Percentiles rank a stretch among this genome's conserved stretches.
Evolutionary conservation across 1,140 invertebrate species (phyloP).

Genomic region (Trypoxylus dichotomus): DNA sequence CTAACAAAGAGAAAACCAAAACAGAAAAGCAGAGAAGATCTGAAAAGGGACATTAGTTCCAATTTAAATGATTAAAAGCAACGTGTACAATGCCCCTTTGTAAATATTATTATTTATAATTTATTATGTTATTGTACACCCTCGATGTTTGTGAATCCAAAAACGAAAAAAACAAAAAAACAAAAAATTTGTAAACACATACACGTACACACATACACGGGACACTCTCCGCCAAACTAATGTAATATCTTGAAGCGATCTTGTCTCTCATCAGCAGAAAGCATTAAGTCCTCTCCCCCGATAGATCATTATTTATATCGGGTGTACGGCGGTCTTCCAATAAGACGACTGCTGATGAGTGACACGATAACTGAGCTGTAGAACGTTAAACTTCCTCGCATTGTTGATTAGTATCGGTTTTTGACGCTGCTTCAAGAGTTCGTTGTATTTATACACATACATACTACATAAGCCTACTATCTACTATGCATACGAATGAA

Average conservation of each 20-base stretch:
- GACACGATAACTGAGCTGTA: conserved; percentile 41
- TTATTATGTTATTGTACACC: conserved; percentile 39
- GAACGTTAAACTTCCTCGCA: conserved; percentile 40
- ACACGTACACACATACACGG: too few species aligned
- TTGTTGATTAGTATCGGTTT: conserved; percentile 38
- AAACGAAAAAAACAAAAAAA: background rate
- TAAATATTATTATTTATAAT: conserved; percentile 38
- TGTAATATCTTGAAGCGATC: conserved; percentile 36
- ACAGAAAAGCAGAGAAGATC: background rate
- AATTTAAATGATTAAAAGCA: background rate
- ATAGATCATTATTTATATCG: conserved; percentile 41
- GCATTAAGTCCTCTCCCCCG: conserved; percentile 32
- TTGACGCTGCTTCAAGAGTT: conserved; percentile 34
- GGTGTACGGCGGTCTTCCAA: background rate
- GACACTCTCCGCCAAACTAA: conserved; percentile 32
- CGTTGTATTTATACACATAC: background rate
- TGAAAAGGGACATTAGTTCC: background rate
- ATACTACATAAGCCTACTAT: background rate
- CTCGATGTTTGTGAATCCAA: background rate
- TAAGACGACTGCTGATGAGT: conserved; percentile 36
- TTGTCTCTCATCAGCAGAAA: conserved; percentile 41
- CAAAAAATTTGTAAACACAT: background rate
- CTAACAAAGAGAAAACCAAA: background rate
- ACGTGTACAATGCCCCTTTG: background rate
- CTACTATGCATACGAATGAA: too few species aligned